phyloP scores from a whole-genome alignment of 2,797 vertebrate genomes.

The Simalia tracyae region DNA sequence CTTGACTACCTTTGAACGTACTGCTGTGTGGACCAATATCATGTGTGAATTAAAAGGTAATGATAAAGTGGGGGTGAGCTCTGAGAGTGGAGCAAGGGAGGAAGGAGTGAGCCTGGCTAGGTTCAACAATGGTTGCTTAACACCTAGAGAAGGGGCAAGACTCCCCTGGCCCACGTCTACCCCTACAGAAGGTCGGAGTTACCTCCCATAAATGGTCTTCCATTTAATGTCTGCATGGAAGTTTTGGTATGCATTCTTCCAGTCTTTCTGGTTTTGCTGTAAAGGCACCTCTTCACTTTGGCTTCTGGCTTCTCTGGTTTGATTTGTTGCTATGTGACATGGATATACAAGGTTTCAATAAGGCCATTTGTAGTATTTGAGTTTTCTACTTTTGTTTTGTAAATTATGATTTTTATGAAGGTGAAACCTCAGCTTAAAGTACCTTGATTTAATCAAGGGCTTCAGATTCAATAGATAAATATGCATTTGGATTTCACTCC shows the following conservation, averaged over 20 bases:
- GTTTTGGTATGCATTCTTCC: background rate
- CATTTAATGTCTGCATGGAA: background rate
- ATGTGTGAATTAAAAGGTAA: background rate
- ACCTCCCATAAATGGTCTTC: background rate
- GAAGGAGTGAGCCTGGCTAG: background rate
- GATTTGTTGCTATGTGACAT: background rate
- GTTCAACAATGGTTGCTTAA: background rate
- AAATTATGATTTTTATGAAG: background rate
- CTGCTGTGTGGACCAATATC: background rate
- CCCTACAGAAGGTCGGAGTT: background rate
- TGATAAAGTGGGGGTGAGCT: background rate
- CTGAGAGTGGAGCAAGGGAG: background rate
- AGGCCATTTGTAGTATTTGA: background rate
- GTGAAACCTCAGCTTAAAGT: background rate
- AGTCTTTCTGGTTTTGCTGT: background rate
- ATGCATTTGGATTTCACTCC: background rate
- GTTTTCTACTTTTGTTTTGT: background rate
- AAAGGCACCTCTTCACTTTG: background rate
- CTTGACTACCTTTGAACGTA: background rate
- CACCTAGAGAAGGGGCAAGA: too few species aligned
- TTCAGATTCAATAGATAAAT: background rate
- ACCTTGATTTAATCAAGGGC: background rate
- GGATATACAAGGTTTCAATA: background rate
- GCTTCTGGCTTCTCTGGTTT: background rate
- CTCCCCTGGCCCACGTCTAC: too few species aligned